phyloP scores from a whole-genome alignment of 2,113 vertebrate species.

The Oenanthe oenanthe region DNA sequence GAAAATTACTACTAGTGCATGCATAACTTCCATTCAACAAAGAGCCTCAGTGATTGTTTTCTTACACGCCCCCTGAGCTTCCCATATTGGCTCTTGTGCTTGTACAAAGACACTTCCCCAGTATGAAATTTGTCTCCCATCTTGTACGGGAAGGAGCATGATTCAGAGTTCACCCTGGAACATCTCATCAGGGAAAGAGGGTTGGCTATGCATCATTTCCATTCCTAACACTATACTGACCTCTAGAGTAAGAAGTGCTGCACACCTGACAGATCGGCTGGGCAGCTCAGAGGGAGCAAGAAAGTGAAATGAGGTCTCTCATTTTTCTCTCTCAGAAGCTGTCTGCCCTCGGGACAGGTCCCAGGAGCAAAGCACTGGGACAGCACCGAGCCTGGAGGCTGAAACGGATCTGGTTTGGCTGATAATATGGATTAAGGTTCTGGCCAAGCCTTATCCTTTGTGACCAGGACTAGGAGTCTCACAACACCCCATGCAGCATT shows the following conservation, averaged over 20 bases:
- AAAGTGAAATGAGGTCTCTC: background rate
- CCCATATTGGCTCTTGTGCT: slow-evolving; percentile 60
- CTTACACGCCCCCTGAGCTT: slow-evolving; percentile 55
- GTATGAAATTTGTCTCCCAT: slow-evolving; percentile 39
- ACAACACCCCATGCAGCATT: background rate
- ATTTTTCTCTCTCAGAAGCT: background rate
- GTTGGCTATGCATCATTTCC: background rate
- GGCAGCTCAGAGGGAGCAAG: background rate
- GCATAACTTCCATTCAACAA: slow-evolving; percentile 62
- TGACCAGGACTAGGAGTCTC: background rate
- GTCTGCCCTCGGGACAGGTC: background rate
- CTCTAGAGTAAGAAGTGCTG: slow-evolving; percentile 74
- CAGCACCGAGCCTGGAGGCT: background rate
- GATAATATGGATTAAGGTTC: background rate
- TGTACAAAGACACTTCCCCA: slow-evolving; percentile 61
- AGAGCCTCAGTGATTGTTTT: slow-evolving; percentile 66
- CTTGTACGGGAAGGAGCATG: slow-evolving; percentile 10
- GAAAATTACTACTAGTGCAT: slow-evolving; percentile 50
- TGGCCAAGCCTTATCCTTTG: rapidly evolving
- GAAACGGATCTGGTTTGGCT: rapidly evolving
- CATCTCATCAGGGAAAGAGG: background rate
- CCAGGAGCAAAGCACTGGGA: background rate
- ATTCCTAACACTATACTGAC: slow-evolving; percentile 80
- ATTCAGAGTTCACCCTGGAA: slow-evolving; percentile 62
- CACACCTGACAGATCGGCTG: slow-evolving; percentile 5